phyloP scores from a whole-genome alignment of 1,140 invertebrate genomes.

The Mylabris phalerata region DNA sequence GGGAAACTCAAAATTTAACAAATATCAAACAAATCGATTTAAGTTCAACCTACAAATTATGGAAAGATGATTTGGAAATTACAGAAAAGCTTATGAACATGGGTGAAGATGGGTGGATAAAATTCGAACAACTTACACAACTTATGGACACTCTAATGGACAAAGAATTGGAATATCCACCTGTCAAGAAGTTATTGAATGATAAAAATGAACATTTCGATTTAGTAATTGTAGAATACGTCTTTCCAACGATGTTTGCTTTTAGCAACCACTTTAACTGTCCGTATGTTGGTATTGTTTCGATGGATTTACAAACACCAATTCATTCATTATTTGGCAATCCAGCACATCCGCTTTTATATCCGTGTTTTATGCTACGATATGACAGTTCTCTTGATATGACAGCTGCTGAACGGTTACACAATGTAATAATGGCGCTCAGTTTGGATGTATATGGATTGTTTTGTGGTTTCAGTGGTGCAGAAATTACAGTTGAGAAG shows the following conservation, averaged over 20 bases:
- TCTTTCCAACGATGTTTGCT: conserved; percentile 28
- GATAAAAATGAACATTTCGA: conserved; percentile 38
- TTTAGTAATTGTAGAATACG: conserved; percentile 36
- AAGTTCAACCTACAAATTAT: conserved; percentile 7
- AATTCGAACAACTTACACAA: not conserved
- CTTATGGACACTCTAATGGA: conserved; percentile 3
- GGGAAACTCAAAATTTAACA: too few relatives aligned
- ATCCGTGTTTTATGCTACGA: conserved; percentile 27
- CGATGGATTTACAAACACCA: conserved; percentile 23
- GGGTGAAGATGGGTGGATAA: not conserved
- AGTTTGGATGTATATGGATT: conserved; percentile 14
- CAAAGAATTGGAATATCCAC: conserved; percentile 22
- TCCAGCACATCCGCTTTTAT: conserved; percentile 33
- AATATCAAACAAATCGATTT: conserved; percentile 17
- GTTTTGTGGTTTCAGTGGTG: conserved; percentile 19
- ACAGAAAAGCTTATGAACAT: not conserved
- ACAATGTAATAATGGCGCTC: conserved; percentile 27
- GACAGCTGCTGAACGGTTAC: conserved; percentile 34
- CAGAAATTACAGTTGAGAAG: conserved; percentile 23
- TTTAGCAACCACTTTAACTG: conserved; percentile 35
- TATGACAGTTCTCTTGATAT: conserved; percentile 14
- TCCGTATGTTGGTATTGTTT: conserved; percentile 33
- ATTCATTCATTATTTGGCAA: conserved; percentile 33
- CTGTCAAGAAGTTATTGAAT: conserved; percentile 33
- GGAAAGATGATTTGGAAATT: conserved; percentile 4